phyloP scores from a whole-genome alignment of 2,113 vertebrate genomes.

The Ciconia boyciana region DNA sequence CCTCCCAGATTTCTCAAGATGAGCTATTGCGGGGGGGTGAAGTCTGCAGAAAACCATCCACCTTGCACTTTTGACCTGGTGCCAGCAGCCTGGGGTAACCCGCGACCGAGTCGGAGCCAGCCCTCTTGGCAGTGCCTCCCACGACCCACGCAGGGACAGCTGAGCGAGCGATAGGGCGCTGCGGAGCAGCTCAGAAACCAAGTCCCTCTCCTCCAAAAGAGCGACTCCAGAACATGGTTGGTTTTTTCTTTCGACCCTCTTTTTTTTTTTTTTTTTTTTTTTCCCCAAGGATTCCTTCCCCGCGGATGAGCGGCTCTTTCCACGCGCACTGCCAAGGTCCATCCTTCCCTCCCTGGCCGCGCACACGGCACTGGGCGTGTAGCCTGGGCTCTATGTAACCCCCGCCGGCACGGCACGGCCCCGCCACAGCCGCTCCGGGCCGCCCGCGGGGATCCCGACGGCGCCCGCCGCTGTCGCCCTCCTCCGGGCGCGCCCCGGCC shows the following conservation, averaged over 20 bases:
- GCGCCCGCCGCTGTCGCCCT: background rate
- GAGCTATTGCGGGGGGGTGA: rapidly evolving
- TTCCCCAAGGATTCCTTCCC: background rate
- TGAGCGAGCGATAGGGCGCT: background rate
- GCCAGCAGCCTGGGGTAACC: background rate
- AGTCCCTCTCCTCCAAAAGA: background rate
- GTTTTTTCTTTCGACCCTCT: background rate
- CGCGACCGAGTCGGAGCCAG: background rate
- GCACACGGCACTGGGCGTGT: constrained; percentile 40
- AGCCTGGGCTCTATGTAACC: constrained; percentile 24
- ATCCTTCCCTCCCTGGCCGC: constrained; percentile 20
- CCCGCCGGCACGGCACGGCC: background rate
- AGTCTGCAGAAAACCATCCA: background rate
- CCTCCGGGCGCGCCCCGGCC: background rate
- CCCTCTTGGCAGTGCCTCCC: background rate
- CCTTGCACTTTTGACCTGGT: background rate
- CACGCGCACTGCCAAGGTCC: constrained; percentile 35
- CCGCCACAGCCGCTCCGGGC: background rate
- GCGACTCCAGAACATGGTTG: background rate
- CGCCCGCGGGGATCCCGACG: background rate
- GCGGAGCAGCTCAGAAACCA: background rate
- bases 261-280: background rate
- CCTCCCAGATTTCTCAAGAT: background rate
- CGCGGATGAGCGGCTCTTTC: constrained; percentile 16
- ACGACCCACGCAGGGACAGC: background rate